Conservation (phyloP, 2,113 vertebrate species). For the Nothoprocta pentlandii region DNA sequence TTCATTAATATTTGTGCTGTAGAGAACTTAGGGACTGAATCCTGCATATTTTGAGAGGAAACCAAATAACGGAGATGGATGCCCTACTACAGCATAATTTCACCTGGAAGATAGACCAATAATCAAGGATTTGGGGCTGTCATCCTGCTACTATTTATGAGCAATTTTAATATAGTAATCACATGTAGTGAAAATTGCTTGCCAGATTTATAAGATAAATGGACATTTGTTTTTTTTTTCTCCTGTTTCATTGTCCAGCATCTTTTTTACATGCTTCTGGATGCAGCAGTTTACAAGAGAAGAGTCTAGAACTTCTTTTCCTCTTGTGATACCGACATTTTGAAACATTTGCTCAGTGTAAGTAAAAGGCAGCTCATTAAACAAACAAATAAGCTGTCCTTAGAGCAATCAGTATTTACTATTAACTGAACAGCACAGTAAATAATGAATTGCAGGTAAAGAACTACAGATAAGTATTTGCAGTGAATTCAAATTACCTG, state of each 20-base stretch:
- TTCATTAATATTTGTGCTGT: not conserved
- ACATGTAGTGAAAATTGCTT: conserved; percentile 25
- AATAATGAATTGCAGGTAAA: conserved; percentile 64
- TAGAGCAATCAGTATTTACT: conserved; percentile 68
- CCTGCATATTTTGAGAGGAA: not conserved
- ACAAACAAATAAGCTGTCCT: conserved; percentile 59
- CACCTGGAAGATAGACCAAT: conserved; percentile 42
- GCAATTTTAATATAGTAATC: conserved; percentile 50
- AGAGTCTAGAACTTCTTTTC: not conserved
- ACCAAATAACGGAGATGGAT: not conserved
- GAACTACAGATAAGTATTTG: conserved; percentile 47
- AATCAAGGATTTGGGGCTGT: conserved; percentile 64
- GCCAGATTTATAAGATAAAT: conserved; percentile 39
- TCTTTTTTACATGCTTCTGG: conserved; percentile 23
- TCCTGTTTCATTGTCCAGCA: not conserved
- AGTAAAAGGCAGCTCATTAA: conserved; percentile 68
- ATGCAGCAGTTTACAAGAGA: not conserved
- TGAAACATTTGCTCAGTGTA: conserved; percentile 50
- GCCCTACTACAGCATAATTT: not conserved
- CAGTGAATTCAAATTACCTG: conserved; percentile 44
- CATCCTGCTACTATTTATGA: conserved; percentile 45
- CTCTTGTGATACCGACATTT: conserved; percentile 39
- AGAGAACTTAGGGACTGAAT: not conserved
- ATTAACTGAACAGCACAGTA: conserved; percentile 59
- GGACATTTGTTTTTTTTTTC: conserved; percentile 30